Evolutionary conservation across 2,797 vertebrate genomes (phyloP).

Genomic region (Pteronotus mesoamericanus): DNA sequence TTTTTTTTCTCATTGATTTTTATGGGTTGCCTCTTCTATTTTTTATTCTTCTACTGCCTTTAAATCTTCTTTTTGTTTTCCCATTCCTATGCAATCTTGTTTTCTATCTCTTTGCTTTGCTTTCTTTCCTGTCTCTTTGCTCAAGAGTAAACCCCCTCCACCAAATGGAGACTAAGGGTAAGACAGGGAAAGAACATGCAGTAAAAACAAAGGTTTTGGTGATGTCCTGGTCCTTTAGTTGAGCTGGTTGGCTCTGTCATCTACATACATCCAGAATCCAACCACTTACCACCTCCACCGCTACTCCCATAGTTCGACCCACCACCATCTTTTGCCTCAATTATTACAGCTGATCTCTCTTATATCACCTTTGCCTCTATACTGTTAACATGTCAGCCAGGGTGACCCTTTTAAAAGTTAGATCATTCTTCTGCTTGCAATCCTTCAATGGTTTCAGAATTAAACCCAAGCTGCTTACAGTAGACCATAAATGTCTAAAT

Average conservation of each 20-base stretch:
- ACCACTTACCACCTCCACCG: no score
- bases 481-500: background rate
- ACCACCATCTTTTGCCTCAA: background rate
- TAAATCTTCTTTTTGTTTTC: background rate
- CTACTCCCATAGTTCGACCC: background rate
- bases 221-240: background rate
- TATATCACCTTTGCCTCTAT: background rate
- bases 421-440: background rate
- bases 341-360: background rate
- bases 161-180: background rate
- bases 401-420: background rate
- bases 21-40: background rate
- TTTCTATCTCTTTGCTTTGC: background rate
- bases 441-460: background rate
- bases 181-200: background rate
- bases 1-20: background rate
- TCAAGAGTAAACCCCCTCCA: background rate
- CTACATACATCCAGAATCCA: background rate
- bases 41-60: constrained; percentile 20
- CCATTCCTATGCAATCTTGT: background rate
- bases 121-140: background rate
- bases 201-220: background rate
- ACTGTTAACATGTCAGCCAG: background rate
- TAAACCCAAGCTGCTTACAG: background rate
- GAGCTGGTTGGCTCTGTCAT: background rate